Evolutionary conservation across 2,888 invertebrate genomes (phyloP), one percentile per base, ranked within the genome.

Genomic region (Laspeyria flexula): DNA sequence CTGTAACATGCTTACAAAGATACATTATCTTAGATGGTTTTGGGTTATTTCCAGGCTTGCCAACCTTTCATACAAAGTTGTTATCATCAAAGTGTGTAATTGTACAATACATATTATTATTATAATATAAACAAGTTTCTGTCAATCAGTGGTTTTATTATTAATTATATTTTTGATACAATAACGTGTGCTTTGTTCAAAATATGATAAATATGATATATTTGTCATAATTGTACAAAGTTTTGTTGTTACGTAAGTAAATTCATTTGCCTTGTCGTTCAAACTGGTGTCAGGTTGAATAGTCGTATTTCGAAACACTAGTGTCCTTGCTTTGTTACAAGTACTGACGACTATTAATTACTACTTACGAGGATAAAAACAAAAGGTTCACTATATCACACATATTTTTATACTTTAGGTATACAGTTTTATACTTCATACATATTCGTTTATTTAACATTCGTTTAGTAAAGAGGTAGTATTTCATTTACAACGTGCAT

Each of bases 281-380:
- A 33, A 39, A 48, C 50, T 30, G 29, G 41, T 71, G 66, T 67
- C 71, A 71, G 71, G 60, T 71, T 52, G 52, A 71, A 70, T 49
- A 55, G 58, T 49, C 27, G 25, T 60, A 64, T 71, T 71, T 71
- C 51, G 56, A 37, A 67, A 67, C 34, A 56, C 33, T 41, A 31
- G 5, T 39, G 67, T 63, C 69, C 67, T 71, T 67, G 65, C 66
- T 63, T 68, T 68, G 69, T 68, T 60, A 25, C 57, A 15, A 11
- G 9, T 25, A 25, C 25, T 25, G 7, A 25, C 11, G 43, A 43
- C 37, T 54, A 49, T 47, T 55, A 71, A 67, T 66, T 50, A 54
- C 33, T 27, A 45, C 48, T 39, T 23, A 51, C 37, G 39, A 38
- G 11, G 45, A 39, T 47, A 48, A 48, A 63, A 54, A 49, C 7